Conservation (phyloP, 1,140 invertebrate species). For the Lepidurus apus region DNA sequence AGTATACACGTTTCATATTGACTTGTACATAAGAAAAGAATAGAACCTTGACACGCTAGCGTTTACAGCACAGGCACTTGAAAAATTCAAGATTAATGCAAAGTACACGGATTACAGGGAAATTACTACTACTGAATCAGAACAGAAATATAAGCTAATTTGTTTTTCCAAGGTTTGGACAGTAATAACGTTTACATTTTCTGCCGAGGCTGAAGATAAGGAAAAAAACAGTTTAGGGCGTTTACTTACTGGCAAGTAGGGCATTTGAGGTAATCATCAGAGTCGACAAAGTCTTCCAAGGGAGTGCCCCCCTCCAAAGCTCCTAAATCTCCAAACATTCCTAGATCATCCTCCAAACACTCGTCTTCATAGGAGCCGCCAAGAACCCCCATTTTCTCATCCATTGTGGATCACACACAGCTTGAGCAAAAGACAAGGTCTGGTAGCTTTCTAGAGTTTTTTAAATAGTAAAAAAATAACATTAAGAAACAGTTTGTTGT, state of each 20-base stretch:
- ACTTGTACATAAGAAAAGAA: no score
- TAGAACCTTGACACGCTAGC: no score
- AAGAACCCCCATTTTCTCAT: background rate
- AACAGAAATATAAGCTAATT: no score
- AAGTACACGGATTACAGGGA: no score
- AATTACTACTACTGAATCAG: no score
- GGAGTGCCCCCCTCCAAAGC: conserved; percentile 27
- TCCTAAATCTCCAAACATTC: conserved; percentile 33
- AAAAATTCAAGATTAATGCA: no score
- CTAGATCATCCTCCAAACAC: conserved; percentile 27
- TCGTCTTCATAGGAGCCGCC: background rate
- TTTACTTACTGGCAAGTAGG: conserved; percentile 28
- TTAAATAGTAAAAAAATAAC: no score
- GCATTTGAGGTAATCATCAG: conserved; percentile 26
- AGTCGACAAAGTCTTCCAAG: conserved; percentile 32
- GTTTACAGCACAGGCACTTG: no score
- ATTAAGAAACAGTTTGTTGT: no score
- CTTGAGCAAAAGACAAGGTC: background rate
- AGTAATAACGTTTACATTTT: background rate
- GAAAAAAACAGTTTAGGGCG: background rate
- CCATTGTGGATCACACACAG: conserved; percentile 8
- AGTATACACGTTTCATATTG: background rate
- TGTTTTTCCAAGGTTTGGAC: background rate
- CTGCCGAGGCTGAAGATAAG: background rate
- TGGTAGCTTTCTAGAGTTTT: background rate